Percentiles rank a stretch among this genome's conserved stretches.
Conservation (phyloP, 2,113 vertebrate species). For the Prochilodus magdalenae region DNA sequence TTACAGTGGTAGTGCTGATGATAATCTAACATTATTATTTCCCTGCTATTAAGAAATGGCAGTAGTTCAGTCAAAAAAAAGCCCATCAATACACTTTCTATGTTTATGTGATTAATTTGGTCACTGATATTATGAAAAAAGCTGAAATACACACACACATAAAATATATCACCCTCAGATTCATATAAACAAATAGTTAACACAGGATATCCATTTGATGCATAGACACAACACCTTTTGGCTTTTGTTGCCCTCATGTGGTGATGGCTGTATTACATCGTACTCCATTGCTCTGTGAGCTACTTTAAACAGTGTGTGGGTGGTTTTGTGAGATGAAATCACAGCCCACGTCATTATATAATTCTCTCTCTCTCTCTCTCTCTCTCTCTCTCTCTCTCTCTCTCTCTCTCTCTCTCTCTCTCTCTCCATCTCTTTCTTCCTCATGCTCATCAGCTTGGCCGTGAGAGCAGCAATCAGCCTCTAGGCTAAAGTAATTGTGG, state of each 20-base stretch:
- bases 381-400: conserved; percentile 41
- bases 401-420: conserved; percentile 43
- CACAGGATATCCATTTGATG: not conserved
- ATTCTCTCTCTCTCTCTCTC: conserved; percentile 57
- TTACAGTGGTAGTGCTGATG: too few species aligned
- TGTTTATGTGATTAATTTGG: too few species aligned
- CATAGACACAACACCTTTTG: not conserved
- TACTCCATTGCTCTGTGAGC: conserved; percentile 31
- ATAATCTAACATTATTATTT: too few species aligned
- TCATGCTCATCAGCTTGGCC: conserved; percentile 1
- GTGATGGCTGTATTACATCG: not conserved
- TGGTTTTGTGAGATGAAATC: conserved; percentile 70
- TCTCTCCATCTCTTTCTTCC: conserved; percentile 12
- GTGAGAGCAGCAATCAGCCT: not conserved
- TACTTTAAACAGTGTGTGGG: conserved; percentile 62
- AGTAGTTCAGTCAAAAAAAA: too few species aligned
- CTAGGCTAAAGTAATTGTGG: not conserved
- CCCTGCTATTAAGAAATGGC: too few species aligned
- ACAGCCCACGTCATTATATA: conserved; percentile 80
- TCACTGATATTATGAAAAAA: too few species aligned
- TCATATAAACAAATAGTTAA: not conserved
- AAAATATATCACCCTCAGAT: not conserved
- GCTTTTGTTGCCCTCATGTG: conserved; percentile 50
- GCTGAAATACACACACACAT: conserved; percentile 19
- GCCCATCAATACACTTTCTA: too few species aligned